Conservation (phyloP, 2,888 invertebrate genomes). For the Ormyrus labotus region DNA sequence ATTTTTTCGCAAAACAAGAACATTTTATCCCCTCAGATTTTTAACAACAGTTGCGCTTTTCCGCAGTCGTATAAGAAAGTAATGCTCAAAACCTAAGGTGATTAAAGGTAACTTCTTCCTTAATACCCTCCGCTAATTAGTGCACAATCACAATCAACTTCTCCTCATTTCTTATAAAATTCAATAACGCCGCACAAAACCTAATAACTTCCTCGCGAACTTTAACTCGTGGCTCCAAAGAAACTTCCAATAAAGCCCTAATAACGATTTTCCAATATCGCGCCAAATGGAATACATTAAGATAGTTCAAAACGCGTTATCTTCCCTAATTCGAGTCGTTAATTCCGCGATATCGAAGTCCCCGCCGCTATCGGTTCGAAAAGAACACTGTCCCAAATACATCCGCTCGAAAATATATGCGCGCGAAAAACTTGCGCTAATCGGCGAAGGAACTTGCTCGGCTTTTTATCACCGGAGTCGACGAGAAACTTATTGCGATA, state of each 20-base stretch:
- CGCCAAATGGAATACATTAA: constrained; percentile 32
- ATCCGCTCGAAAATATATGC: background rate
- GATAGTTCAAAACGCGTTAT: constrained; percentile 7
- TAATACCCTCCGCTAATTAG: no score
- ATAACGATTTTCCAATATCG: constrained; percentile 17
- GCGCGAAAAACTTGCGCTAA: constrained; percentile 36
- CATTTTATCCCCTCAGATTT: no score
- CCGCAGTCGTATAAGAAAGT: no score
- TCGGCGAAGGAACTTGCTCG: constrained; percentile 30
- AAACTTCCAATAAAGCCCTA: constrained; percentile 34
- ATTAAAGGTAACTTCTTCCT: no score
- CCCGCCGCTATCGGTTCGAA: constrained; percentile 17
- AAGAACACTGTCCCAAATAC: constrained; percentile 22
- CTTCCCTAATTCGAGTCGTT: constrained; percentile 42
- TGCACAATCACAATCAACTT: no score
- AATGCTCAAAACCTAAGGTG: no score
- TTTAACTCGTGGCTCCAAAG: background rate
- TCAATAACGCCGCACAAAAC: background rate
- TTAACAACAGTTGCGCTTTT: no score
- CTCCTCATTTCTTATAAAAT: no score
- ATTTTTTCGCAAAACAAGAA: no score
- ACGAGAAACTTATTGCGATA: constrained; percentile 36
- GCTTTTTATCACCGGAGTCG: constrained; percentile 16
- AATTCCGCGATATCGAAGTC: constrained; percentile 29
- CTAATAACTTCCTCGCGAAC: constrained; percentile 11